Evolutionary conservation across 2,888 invertebrate species (phyloP), one percentile per base, ranked within the genome.

Genomic region (Chymomyza caudatula): DNA sequence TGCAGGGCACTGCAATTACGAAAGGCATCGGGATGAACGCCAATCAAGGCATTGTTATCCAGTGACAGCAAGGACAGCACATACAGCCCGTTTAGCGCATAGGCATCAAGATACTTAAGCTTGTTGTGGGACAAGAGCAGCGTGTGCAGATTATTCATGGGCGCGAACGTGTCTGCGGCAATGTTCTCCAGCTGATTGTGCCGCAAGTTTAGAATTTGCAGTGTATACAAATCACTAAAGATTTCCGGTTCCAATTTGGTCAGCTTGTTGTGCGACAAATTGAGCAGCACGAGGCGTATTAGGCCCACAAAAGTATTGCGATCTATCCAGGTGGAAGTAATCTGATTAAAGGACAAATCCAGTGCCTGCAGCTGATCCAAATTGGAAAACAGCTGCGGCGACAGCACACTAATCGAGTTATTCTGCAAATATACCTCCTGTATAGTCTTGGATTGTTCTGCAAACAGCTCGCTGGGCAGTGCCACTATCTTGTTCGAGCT

Each of bases 121-220:
- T 94, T 94, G 91, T 97, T 97, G 90, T 95, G 95, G 2, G 96
- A 96, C 76, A 97, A 92, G 67, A 96, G 93, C 76, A 97, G 92
- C 13, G 97, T 97, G 90, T 97, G 97, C 69, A 97, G 92, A 91
- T 97, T 97, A 89, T 96, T 97, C 95, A 97, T 95, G 3, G 96
- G 95, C 44, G 96, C 93, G 89, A 97, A 97, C 1, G 97, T 96
- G 85, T 96, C 96, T 5, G 96, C 95, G 5, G 95, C 95, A 70
- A 97, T 95, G 65, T 93, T 94, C 88, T 96, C 95, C 62, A 97
- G 91, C 86, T 94, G 93, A 89, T 97, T 97, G 89, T 96, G 94
- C 77, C 96, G 95, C 75, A 97, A 92, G 88, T 97, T 96, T 55
- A 97, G 92, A 76, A 95, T 94, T 91, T 96, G 96, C 66, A 97